Base-by-base conservation (phyloP, 1,140 invertebrate species). In the Lepidotrigona ventralis region DNA sequence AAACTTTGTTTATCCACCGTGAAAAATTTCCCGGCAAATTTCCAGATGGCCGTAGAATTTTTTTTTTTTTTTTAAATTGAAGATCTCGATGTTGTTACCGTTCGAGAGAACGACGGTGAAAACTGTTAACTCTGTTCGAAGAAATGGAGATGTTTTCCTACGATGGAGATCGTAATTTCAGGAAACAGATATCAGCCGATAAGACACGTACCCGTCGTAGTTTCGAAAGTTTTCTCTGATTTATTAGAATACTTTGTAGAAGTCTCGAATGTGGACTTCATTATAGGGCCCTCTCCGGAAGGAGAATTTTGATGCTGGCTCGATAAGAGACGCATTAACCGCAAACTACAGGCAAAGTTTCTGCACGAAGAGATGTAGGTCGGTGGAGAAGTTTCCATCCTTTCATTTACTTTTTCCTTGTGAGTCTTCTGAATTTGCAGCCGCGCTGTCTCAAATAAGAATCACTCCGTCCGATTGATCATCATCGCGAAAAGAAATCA, bases 261-360 rank as follows among this genome's bases (percentile, higher is more conserved):
- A 77, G 39, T 77, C 53, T 2, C 19, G 21, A 53, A 29, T 19
- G 33, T 23, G n/a, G 26, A 77, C 60, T 66, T 29, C 29, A 64
- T 66, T 66, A 64, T 17, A 53, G n/a, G 11, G 39, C 53, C 39
- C 39, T 46, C n/a, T n/a, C n/a, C 33, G 39, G 64, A 56, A 56
- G 15, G 26, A 69, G 54, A 68, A 56, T 78, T 68, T 68, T 56
- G 51, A 33, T 54, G 21, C n/a, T n/a, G 23, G 14, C 26, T n/a
- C 77, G 66, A 69, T 79, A 69, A 79, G 66, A 39, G 66, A 39
- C 51, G 53, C 64, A 15, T 69, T 39, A 69, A 68, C 51, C 63
- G 3, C 46, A 21, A 79, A 54, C 11, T 79, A 15, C 21, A 23
- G 14, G 26, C 2, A 39, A 78, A 39, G 21, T 78, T 78, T 39